These are phyloP conservation scores for Aphelenchoides bicaudatus DNA, from an alignment of 2,888 invertebrate genomes.

Conservation along the genomic window DNA sequence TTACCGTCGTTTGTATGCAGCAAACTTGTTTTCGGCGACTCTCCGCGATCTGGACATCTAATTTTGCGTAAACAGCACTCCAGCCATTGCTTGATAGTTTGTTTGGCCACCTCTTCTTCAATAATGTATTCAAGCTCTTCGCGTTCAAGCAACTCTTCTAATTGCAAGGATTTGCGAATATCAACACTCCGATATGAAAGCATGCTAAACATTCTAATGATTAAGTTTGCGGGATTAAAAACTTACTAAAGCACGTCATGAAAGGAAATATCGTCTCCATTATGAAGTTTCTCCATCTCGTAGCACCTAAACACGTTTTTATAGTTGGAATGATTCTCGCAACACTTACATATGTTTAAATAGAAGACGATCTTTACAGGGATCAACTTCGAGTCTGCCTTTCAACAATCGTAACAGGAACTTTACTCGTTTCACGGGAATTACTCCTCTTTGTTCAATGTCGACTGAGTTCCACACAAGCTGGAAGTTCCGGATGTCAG, in stretches of 20 bases:
- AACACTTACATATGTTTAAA: slow-evolving; percentile 99
- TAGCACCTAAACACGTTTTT: too few relatives aligned
- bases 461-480: slow-evolving; percentile 88
- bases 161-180: slow-evolving; percentile 88
- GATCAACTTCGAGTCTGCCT: slow-evolving; percentile 71
- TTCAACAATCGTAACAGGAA: slow-evolving; percentile 50
- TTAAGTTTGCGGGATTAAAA: not conserved
- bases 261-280: slow-evolving; percentile 97
- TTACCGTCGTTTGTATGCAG: slow-evolving; percentile 7
- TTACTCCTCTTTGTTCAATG: slow-evolving; percentile 37
- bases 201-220: slow-evolving; percentile 69
- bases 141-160: slow-evolving; percentile 91
- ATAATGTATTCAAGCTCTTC: slow-evolving; percentile 98
- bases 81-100: slow-evolving; percentile 77
- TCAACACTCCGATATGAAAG: slow-evolving; percentile 92
- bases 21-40: slow-evolving; percentile 17
- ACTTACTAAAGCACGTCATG: slow-evolving; percentile 95
- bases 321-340: not conserved
- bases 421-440: slow-evolving; percentile 56
- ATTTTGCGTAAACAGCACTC: slow-evolving; percentile 34
- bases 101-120: slow-evolving; percentile 96
- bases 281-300: slow-evolving; percentile 90
- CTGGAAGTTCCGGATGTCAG: slow-evolving; percentile 96
- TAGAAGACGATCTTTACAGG: slow-evolving; percentile 88
- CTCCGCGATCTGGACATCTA: slow-evolving; percentile 20